Percentiles rank a stretch among this genome's conserved stretches.
phyloP scores from a whole-genome alignment of 2,888 invertebrate genomes.

The Patella depressa region DNA sequence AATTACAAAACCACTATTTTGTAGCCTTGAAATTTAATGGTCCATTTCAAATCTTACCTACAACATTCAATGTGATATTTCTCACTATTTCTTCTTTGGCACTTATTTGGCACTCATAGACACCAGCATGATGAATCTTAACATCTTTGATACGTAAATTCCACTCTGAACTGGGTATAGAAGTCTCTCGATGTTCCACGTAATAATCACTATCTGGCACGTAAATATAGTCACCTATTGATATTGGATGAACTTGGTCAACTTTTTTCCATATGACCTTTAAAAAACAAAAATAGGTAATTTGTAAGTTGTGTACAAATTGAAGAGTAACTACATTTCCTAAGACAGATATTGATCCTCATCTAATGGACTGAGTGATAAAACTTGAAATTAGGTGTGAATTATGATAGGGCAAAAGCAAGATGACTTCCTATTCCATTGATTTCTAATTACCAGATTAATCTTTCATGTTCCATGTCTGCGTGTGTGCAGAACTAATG shows the following conservation, averaged over 20 bases:
- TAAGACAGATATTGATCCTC: too few species aligned
- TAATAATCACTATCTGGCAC: constrained; percentile 41
- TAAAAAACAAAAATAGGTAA: constrained; percentile 13
- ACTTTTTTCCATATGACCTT: constrained; percentile 58
- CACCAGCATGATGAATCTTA: constrained; percentile 49
- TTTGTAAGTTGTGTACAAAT: too few species aligned
- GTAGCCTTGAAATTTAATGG: too few species aligned
- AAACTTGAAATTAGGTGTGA: too few species aligned
- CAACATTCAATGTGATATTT: constrained; percentile 50
- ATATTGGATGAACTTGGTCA: constrained; percentile 44
- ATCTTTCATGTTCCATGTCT: too few species aligned
- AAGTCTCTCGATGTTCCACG: constrained; percentile 17
- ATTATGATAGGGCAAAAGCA: too few species aligned
- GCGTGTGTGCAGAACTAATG: too few species aligned
- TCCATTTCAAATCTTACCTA: constrained; percentile 36
- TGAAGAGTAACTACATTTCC: too few species aligned
- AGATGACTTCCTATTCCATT: too few species aligned
- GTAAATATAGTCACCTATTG: constrained; percentile 53
- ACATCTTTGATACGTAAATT: constrained; percentile 53
- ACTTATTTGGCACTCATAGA: constrained; percentile 58
- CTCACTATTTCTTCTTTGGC: constrained; percentile 51
- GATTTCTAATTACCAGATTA: too few species aligned
- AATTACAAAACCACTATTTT: too few species aligned
- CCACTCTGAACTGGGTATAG: constrained; percentile 37
- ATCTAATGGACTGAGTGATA: too few species aligned